phyloP scores from a whole-genome alignment of 2,797 vertebrate species.

The Toxotes lorentzi region DNA sequence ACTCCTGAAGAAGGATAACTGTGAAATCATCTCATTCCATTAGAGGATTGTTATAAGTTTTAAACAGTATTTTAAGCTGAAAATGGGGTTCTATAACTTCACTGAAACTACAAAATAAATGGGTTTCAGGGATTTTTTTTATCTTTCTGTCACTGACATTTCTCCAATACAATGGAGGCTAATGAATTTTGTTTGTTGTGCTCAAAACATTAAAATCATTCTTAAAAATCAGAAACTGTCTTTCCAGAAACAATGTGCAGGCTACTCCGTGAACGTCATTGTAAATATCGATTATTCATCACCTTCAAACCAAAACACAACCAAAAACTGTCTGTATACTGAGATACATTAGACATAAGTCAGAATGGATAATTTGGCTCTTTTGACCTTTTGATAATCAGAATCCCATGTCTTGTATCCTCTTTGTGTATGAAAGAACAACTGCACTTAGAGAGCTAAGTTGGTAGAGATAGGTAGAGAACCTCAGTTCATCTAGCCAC shows the following conservation, averaged over 20 bases:
- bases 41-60: neutral
- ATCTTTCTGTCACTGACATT: neutral
- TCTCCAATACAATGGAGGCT: neutral
- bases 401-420: neutral
- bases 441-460: neutral
- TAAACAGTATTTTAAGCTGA: neutral
- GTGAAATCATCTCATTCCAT: neutral
- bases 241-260: neutral
- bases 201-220: neutral
- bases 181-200: neutral
- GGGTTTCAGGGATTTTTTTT: neutral
- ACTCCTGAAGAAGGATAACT: neutral
- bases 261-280: neutral
- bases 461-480: neutral
- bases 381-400: neutral
- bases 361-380: neutral
- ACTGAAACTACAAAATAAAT: slow-evolving; percentile 1
- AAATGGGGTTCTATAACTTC: neutral
- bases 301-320: neutral
- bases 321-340: neutral
- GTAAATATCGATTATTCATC: neutral
- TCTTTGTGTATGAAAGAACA: neutral
- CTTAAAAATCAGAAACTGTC: neutral
- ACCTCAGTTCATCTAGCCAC: neutral
- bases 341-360: neutral